These are phyloP conservation scores for Scarus forsteni DNA, from an alignment of 2,797 vertebrate species.

Conservation along the genomic window DNA sequence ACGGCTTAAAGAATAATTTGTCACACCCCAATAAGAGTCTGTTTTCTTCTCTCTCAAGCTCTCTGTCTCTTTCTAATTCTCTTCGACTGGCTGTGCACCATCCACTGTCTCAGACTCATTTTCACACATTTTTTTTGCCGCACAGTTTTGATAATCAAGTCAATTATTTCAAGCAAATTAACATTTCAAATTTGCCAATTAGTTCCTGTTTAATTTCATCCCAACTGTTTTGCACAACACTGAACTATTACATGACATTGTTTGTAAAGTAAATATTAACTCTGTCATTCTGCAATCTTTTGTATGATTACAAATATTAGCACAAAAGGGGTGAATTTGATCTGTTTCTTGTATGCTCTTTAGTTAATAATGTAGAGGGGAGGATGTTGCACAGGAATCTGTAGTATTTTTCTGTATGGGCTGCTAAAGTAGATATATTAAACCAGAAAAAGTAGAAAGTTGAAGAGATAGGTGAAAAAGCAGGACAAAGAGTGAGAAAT, in stretches of 20 bases:
- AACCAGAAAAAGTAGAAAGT: slow-evolving; percentile 36
- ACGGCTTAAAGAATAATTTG: slow-evolving; percentile 64
- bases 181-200: neutral
- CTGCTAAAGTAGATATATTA: slow-evolving; percentile 37
- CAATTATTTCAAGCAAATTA: slow-evolving; percentile 11
- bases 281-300: slow-evolving; percentile 1
- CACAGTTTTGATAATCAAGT: slow-evolving; percentile 6
- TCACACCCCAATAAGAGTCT: slow-evolving; percentile 60
- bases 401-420: slow-evolving; percentile 25
- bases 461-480: slow-evolving; percentile 21
- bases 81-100: slow-evolving; percentile 26
- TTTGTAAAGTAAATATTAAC: neutral
- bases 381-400: slow-evolving; percentile 20
- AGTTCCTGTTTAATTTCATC: slow-evolving; percentile 11
- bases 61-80: slow-evolving; percentile 26
- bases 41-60: slow-evolving; percentile 34
- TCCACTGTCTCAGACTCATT: slow-evolving; percentile 13
- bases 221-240: slow-evolving; percentile 5
- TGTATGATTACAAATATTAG: slow-evolving; percentile 30
- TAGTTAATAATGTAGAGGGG: slow-evolving; percentile 33
- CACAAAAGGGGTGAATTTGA: slow-evolving; percentile 22
- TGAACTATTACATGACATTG: neutral
- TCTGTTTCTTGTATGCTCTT: slow-evolving; percentile 36
- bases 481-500: slow-evolving; percentile 17
- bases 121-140: neutral